Conservation (phyloP, 2,797 vertebrate species). For the Clarias pachynema region DNA sequence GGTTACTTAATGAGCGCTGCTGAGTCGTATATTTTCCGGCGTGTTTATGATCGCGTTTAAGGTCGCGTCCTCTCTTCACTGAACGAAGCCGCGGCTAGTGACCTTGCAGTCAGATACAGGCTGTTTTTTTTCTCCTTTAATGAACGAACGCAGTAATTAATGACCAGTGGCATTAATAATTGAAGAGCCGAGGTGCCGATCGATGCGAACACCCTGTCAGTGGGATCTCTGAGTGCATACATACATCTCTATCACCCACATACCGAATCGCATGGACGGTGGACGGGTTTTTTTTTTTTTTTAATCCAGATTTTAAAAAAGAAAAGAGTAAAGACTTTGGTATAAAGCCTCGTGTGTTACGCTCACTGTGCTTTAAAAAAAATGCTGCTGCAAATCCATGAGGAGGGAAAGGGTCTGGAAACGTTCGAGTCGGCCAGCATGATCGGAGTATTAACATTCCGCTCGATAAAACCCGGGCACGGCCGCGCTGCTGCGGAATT, state of each 20-base stretch:
- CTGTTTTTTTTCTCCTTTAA: conserved; percentile 58
- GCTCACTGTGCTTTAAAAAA: conserved; percentile 14
- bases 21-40: not conserved
- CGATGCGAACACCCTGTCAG: conserved; percentile 53
- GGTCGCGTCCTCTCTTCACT: not conserved
- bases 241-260: conserved; percentile 7
- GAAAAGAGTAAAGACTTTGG: conserved; percentile 28
- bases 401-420: conserved; percentile 23
- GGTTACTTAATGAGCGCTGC: not conserved
- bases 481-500: not conserved
- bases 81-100: not conserved
- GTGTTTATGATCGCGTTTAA: not conserved
- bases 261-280: conserved; percentile 30
- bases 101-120: conserved; percentile 37
- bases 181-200: conserved; percentile 67
- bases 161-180: conserved; percentile 65
- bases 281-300: not conserved
- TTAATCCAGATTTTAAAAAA: conserved; percentile 11
- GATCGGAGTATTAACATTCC: conserved; percentile 24
- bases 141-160: conserved; percentile 62
- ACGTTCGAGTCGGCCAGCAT: conserved; percentile 1
- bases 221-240: conserved; percentile 29
- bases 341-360: not conserved
- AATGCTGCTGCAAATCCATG: conserved; percentile 13
- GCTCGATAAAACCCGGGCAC: conserved; percentile 14